Conservation (phyloP, 2,888 invertebrate genomes). For the Antheraea assamensis region DNA sequence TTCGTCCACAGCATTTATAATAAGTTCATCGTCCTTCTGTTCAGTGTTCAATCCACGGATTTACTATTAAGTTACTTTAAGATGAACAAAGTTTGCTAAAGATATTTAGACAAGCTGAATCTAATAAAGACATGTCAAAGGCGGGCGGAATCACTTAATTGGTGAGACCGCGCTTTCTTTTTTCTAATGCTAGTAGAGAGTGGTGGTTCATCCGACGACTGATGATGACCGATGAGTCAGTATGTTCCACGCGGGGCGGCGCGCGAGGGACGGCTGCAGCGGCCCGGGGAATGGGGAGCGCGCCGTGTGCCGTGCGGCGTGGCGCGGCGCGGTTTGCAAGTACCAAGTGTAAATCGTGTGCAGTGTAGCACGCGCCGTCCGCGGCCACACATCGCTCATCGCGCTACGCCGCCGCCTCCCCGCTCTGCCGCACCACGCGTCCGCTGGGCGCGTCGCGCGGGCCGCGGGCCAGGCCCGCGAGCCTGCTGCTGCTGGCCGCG, state of each 20-base stretch:
- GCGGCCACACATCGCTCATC: constrained; percentile 75
- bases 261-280: constrained; percentile 36
- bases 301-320: constrained; percentile 39
- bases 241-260: constrained; percentile 41
- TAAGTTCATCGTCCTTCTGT: no score
- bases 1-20: no score
- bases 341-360: constrained; percentile 50
- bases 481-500: constrained; percentile 80
- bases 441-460: constrained; percentile 81
- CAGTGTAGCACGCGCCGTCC: constrained; percentile 79
- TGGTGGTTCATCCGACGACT: not conserved
- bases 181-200: not conserved
- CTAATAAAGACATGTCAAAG: not conserved
- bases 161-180: not conserved
- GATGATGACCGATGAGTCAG: constrained; percentile 41
- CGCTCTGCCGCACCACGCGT: constrained; percentile 81
- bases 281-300: constrained; percentile 44
- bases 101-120: not conserved
- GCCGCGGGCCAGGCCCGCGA: constrained; percentile 82
- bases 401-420: constrained; percentile 78
- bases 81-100: not conserved
- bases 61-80: no score
- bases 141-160: not conserved
- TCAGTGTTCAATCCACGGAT: no score
- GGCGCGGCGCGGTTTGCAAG: constrained; percentile 27